Base-by-base conservation (phyloP, 53 echinoderm and acorn worm species). In the Echinometra lucunter region DNA sequence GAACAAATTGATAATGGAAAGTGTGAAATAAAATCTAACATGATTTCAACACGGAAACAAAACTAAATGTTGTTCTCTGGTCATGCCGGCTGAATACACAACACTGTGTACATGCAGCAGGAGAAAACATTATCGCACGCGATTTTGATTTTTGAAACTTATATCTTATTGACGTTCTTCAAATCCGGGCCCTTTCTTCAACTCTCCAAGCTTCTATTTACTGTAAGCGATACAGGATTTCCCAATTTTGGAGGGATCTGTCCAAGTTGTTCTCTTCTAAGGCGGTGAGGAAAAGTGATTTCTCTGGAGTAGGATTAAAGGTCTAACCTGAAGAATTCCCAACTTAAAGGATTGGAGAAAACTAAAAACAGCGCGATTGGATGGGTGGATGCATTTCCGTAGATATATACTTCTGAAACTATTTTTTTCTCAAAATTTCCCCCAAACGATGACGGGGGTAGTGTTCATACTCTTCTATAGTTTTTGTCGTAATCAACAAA, bases 71-170 rank as follows among this genome's bases (percentile, higher is more conserved):
- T 81, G 16, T 19, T 81, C 81, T 45, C 49, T n/a, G 9, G 30
- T 85, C 28, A 85, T 18, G 19, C 21, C 78, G 11, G 38, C 21
- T 42, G 42, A 78, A 78, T 78, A 78, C 42, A 42, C 78, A 78
- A 38, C 78, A 30, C 55, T 55, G 89, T 6, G 12, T 66, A n/a
- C n/a, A n/a, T n/a, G n/a, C n/a, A 66, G 40, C 91, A 66, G 91
- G 70, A 67, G 66, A 91, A 91, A 91, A 91, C 70, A 70, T 91
- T 91, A 70, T 91, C 91, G 72, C 91, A 91, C 91, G 91, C 91
- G 91, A 91, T 91, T 66, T 70, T 66, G 70, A 92, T 78, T 53
- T n/a, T 92, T 92, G 93, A 92, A 92, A 92, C 37, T 74, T 53
- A 78, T 92, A 92, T 23, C 80, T 92, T 92, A 75, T 92, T 92